Evolutionary conservation across 1,140 invertebrate species (phyloP), one percentile per base, ranked within the genome.

Genomic region (Zaprionus ornatus): DNA sequence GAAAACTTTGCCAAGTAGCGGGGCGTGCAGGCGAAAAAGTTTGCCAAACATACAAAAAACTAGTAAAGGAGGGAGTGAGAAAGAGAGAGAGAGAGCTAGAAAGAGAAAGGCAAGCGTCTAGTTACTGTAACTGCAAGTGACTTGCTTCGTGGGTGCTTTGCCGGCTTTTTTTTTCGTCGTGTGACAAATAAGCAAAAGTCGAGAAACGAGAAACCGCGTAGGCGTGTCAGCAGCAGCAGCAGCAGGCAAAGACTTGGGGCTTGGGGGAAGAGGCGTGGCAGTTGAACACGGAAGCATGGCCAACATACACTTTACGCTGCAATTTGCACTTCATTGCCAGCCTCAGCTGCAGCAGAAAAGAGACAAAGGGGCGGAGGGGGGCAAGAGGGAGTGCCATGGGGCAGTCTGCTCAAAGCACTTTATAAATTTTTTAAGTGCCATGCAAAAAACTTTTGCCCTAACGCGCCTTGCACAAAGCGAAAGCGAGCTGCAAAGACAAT

Each of bases 341-440:
- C 35, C 48, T 19, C 40, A 45, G 40, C 40, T 45, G 40, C 84
- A 73, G 77, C 62, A 25, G 27, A 25, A n/a, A 37, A 17, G 15
- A 17, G 19, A n/a, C 4, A 57, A 12, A 10, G 21, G 35, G 5
- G 19, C 5, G 5, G 10, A 21, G 40, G 7, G 23, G 7, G 9
- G 52, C 27, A 12, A 52, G 65, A 27, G 67, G 29, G 37, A 57
- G 29, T 52, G 77, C 73, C 64, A 52, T 81, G 82, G 79, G 79
- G 74, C 78, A 80, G 84, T 82, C 80, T 86, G 80, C 77, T 88
- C 85, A 88, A 90, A 88, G 85, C 85, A 88, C 85, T 88, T 88
- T 85, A 79, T 88, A 90, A 71, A 88, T 90, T 88, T 84, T 87
- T 88, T 90, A 88, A 88, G 84, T 88, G 84, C 85, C 84, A 90